Conservation (phyloP, 53 echinoderm and acorn worm genomes). For the Patiria pectinifera region DNA sequence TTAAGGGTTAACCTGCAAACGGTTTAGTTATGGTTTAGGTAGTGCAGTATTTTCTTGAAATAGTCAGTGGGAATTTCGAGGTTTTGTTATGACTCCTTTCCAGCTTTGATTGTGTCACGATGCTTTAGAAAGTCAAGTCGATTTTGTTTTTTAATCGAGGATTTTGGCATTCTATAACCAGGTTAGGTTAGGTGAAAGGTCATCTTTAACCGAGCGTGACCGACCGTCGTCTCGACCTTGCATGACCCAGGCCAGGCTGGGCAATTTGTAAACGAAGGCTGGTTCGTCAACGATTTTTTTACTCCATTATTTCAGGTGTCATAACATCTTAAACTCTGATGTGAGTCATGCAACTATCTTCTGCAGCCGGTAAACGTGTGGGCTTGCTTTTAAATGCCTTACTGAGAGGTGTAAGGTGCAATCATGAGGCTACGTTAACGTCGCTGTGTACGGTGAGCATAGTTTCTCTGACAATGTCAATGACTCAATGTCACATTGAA, state of each 20-base stretch:
- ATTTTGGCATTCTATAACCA: too few species aligned
- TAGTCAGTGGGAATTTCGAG: not conserved
- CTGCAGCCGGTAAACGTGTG: constrained; percentile 11
- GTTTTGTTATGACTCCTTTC: too few species aligned
- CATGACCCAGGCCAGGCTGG: too few species aligned
- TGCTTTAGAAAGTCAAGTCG: too few species aligned
- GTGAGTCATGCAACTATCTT: constrained; percentile 19
- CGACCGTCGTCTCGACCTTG: too few species aligned
- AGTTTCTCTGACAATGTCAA: too few species aligned
- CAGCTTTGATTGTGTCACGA: too few species aligned
- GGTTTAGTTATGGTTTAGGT: not conserved
- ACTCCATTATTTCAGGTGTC: not conserved
- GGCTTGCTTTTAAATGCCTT: not conserved
- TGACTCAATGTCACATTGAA: too few species aligned
- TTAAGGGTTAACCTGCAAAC: not conserved
- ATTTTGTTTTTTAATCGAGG: too few species aligned
- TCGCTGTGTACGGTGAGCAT: not conserved
- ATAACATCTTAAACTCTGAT: not conserved
- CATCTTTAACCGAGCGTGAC: too few species aligned
- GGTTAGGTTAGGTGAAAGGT: too few species aligned
- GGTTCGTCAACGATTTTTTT: not conserved
- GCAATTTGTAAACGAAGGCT: too few species aligned
- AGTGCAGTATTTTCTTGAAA: not conserved
- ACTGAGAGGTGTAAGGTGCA: not conserved
- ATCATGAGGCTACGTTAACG: not conserved